Conservation (phyloP, 2,888 invertebrate species). For the Cheiracanthium punctorium region DNA sequence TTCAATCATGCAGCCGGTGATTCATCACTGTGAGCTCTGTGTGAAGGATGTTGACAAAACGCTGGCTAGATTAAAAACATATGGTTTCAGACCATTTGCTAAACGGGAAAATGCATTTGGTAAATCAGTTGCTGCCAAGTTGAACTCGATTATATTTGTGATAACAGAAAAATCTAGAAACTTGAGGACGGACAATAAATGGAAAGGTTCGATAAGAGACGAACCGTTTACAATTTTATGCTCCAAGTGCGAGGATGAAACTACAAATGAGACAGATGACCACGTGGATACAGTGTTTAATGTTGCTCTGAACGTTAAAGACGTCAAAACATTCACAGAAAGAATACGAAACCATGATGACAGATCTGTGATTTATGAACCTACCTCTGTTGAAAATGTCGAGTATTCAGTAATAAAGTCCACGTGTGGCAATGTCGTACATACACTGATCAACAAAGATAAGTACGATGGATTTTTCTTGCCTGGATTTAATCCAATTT, state of each 20-base stretch:
- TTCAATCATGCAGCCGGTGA: constrained; percentile 31
- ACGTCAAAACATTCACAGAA: constrained; percentile 72
- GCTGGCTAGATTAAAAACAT: constrained; percentile 34
- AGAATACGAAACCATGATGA: constrained; percentile 4
- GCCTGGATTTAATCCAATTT: constrained; percentile 75
- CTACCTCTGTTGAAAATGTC: constrained; percentile 72
- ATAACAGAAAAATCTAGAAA: constrained; percentile 72
- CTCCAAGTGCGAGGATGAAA: not conserved
- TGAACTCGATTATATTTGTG: constrained; percentile 74
- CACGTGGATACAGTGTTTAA: constrained; percentile 76
- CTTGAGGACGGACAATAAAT: not conserved
- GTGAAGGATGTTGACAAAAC: constrained; percentile 25
- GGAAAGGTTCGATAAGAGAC: not conserved
- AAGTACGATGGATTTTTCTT: constrained; percentile 76
- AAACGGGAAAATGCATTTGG: constrained; percentile 52
- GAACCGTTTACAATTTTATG: constrained; percentile 31
- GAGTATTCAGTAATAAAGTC: constrained; percentile 76
- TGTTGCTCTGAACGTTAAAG: constrained; percentile 76
- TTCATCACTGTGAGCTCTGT: constrained; percentile 55
- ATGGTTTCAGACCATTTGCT: constrained; percentile 56
- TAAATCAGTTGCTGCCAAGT: constrained; percentile 74
- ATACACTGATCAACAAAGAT: constrained; percentile 77
- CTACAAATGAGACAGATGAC: not conserved
- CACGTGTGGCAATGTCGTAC: constrained; percentile 77
- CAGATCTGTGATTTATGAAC: not conserved